Conservation (phyloP, 2,797 vertebrate species). For the Pseudochaenichthys georgianus region DNA sequence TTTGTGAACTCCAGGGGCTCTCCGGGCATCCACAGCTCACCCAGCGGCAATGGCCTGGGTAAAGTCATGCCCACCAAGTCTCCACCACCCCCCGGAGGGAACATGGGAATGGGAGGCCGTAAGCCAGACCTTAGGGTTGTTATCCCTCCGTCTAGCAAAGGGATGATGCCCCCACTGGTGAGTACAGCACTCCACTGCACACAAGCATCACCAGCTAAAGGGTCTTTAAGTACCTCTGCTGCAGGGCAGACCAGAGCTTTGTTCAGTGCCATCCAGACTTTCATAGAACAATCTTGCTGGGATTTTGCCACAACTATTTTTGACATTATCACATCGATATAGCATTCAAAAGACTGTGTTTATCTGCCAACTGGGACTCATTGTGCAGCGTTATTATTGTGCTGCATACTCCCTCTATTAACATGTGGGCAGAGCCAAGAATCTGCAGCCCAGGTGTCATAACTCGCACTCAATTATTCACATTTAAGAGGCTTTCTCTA, state of each 20-base stretch:
- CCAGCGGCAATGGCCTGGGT: conserved; percentile 93
- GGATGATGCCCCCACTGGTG: conserved; percentile 99
- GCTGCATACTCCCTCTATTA: conserved; percentile 37
- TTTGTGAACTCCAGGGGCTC: conserved; percentile 97
- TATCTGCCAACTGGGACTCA: conserved; percentile 34
- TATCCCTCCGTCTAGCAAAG: conserved; percentile 97
- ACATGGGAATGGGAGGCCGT: conserved; percentile 92
- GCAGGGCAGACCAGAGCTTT: conserved; percentile 43
- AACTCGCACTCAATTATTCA: conserved; percentile 72
- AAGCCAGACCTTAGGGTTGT: conserved; percentile 98
- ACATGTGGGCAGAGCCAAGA: conserved; percentile 35
- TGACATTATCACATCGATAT: conserved; percentile 31
- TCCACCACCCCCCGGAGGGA: conserved; percentile 94
- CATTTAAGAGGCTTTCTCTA: conserved; percentile 71
- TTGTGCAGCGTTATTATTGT: conserved; percentile 15
- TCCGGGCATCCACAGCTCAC: conserved; percentile 91
- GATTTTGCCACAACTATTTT: conserved; percentile 43
- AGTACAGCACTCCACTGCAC: conserved; percentile 77
- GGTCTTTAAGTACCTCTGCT: conserved; percentile 54
- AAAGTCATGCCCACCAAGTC: conserved; percentile 98
- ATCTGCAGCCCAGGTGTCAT: conserved; percentile 66
- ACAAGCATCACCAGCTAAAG: conserved; percentile 45
- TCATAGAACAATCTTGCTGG: conserved; percentile 24
- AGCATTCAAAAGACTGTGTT: conserved; percentile 30
- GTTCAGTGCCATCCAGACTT: conserved; percentile 38